phyloP scores from a whole-genome alignment of 2,888 invertebrate species.

The Pseudeuparius sepicola region DNA sequence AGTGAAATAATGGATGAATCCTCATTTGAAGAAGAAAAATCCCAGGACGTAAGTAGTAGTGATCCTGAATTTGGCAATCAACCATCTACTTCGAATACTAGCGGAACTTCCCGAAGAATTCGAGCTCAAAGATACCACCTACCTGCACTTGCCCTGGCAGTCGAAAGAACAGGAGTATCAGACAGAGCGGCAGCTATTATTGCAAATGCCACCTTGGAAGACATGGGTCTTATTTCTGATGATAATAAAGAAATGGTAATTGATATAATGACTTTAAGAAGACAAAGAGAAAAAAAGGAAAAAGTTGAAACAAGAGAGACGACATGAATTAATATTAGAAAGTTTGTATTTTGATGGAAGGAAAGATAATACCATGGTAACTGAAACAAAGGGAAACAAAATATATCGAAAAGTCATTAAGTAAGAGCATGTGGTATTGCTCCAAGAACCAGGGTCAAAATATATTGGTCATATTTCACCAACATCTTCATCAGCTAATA shows the following conservation, averaged over 20 bases:
- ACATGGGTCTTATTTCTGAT: slow-evolving; percentile 2
- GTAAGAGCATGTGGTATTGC: slow-evolving; percentile 9
- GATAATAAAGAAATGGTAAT: slow-evolving; percentile 9
- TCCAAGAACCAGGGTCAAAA: slow-evolving; percentile 8
- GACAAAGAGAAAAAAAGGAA: slow-evolving; percentile 7
- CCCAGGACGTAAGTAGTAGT: not conserved
- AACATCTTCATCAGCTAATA: slow-evolving; percentile 13
- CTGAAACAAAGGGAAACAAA: slow-evolving; percentile 5
- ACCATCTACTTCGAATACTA: not conserved
- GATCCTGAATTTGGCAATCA: not conserved
- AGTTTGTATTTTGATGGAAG: slow-evolving; percentile 14
- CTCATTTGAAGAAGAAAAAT: slow-evolving; percentile 1
- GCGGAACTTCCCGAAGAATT: not conserved
- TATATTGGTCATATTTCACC: slow-evolving; percentile 10
- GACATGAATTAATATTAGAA: no score
- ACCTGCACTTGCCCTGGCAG: not conserved
- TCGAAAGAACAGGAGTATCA: slow-evolving; percentile 7
- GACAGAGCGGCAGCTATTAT: slow-evolving; percentile 12
- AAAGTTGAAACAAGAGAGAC: no score
- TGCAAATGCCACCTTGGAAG: slow-evolving; percentile 9
- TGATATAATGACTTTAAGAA: slow-evolving; percentile 7
- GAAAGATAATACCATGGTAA: slow-evolving; percentile 10
- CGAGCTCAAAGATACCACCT: slow-evolving; percentile 1
- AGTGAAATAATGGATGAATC: slow-evolving; percentile 4
- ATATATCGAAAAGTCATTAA: no score